Base-by-base conservation (phyloP, 2,113 vertebrate genomes). In the Pogonocichla stellata region DNA sequence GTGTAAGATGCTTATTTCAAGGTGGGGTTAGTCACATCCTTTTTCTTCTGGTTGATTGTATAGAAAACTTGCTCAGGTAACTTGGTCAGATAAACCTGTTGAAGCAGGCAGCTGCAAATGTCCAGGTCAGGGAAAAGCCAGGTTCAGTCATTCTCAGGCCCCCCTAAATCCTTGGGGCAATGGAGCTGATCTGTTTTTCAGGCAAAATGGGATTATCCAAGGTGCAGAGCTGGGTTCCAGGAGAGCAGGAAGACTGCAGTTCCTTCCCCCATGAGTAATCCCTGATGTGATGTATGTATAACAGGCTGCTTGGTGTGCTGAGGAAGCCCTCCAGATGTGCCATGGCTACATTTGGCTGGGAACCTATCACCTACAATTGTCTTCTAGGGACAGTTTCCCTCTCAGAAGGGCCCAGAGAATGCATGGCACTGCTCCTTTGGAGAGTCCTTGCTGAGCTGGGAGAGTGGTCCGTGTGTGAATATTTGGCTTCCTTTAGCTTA, bases 341-440 rank as follows among this genome's bases (percentile, higher is more conserved):
- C 29, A 6, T 12, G 8, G 18, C 42, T 48, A 3, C 11, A 1
- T 79, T 45, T 75, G 56, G 3, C 51, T 58, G 11, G 36, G 61
- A 79, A 19, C 6, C 3, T 8, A 28, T 13, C 0, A 0, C 0
- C 0, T 48, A 18, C 10, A 64, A 2, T 20, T 47, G 7, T 57
- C 25, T 48, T 36, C 45, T 48, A 38, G 25, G 0, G 3, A 53
- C 18, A 53, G 19, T 43, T 58, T 8, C 8, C 50, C 19, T 17
- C 12, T 19, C 9, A 42, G n/a, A 79, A 71, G 14, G 8, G 11
- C 34, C 6, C 47, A 29, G 51, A 67, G 78, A 56, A 50, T 9
- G 10, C 47, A 8, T 48, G 33, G 31, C 6, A 3, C 19, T 64
- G 3, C 31, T 87, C 6, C 26, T 95, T 69, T 34, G 25, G 64